Evolutionary conservation across 2,797 vertebrate species (phyloP), one percentile per base, ranked within the genome.

Genomic region (Tapirus indicus): DNA sequence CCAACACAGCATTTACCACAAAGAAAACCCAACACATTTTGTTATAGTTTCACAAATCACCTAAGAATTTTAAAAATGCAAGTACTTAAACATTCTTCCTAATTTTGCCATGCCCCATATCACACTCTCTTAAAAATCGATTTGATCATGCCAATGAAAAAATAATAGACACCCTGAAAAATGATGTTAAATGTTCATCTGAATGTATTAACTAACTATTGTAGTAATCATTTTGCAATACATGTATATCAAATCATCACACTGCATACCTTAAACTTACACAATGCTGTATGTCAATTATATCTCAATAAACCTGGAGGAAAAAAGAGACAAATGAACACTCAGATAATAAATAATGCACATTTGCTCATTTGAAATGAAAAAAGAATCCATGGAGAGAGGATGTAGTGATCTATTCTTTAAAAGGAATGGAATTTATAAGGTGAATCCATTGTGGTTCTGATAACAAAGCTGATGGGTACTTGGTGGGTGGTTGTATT

Each of bases 51-150:
- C 49, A 71, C 56, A 97, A 96, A 92, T 47, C 47, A 95, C 90
- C 71, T 82, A 27, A 52, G 82, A 80, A 95, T 97, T 97, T 98
- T 86, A 66, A 79, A 91, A 97, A 97, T 58, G 77, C 69, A 93
- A 18, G 94, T 92, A 92, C 20, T 82, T 80, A 60, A 58, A 44
- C 18, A 44, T 91, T 82, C n/a, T 68, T 75, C 35, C 20, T 80
- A 94, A 74, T 60, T 82, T 49, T 88, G 6, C 25, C 16, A 64
- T 66, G 20, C 11, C 17, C 29, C n/a, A 52, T 41, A 78, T 68
- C 27, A 85, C 11, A 27, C 7, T 58, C 17, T n/a, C 44, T 83
- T 64, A 18, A 58, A 47, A 68, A 56, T 35, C 49, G 32, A 5
- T 7, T 23, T 62, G 17, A 58, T 68, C 12, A 66, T 44, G 23